A percentile compares a stretch with the other conserved stretches of the same genome.
These are phyloP conservation scores for Microplitis mediator DNA, from an alignment of 1,140 invertebrate species.

Conservation along the genomic window DNA sequence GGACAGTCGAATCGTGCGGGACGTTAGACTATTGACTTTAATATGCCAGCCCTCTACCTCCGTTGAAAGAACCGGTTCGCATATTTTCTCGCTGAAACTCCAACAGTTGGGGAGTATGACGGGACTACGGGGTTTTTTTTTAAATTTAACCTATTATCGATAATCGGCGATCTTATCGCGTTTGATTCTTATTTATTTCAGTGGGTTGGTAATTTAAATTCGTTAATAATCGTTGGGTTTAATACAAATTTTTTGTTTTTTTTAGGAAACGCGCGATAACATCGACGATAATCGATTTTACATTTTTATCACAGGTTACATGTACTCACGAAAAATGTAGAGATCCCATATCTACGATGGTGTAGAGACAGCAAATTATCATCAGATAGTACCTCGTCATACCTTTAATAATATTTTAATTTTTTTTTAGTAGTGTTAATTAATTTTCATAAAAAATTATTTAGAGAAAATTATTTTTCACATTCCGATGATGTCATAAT, in stretches of 20 bases:
- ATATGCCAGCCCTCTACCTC: constrained; percentile 58
- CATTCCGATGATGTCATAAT: no score
- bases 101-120: constrained; percentile 40
- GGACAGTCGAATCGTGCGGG: constrained; percentile 58
- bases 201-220: background rate
- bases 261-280: background rate
- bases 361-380: constrained; percentile 59
- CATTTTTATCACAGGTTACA: background rate
- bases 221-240: no score
- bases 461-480: background rate
- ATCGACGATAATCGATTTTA: constrained; percentile 23
- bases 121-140: constrained; percentile 12
- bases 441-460: background rate
- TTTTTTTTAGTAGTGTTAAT: background rate
- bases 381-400: constrained; percentile 59
- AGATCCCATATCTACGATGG: constrained; percentile 56
- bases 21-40: constrained; percentile 58
- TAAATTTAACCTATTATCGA: background rate
- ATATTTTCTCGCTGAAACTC: constrained; percentile 59
- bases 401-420: constrained; percentile 41
- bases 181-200: background rate
- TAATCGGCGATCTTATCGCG: constrained; percentile 8
- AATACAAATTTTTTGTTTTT: background rate
- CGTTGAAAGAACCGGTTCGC: constrained; percentile 58
- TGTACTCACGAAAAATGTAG: constrained; percentile 59